Evolutionary conservation across 1,140 invertebrate species (phyloP), one percentile per base, ranked within the genome.

Genomic region (Helicoverpa armigera): DNA sequence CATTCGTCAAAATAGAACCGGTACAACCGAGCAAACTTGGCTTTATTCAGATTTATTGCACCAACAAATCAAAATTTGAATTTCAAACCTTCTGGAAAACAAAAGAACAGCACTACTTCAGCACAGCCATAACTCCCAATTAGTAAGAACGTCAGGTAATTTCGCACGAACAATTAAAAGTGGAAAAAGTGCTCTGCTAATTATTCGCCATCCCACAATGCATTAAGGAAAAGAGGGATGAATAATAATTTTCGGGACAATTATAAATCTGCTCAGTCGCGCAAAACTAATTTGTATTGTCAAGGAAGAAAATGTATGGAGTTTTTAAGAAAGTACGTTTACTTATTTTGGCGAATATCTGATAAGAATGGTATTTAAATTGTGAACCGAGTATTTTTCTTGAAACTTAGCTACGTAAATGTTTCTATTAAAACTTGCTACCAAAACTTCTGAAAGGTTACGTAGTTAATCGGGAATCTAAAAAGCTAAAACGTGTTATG

Each of bases 161-260:
- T 83, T 80, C 63, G 58, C 73, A 73, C 67, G 74, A 75, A 77
- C 83, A 84, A 84, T 84, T 82, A 84, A 78, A 81, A 82, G 67
- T 61, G 51, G n/a, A 82, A 81, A 81, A 72, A 80, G 70, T 63
- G 43, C 51, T 63, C 11, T 18, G 77, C 73, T 72, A 84, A 84
- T 84, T 84, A 82, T 75, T 80, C 83, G 65, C 79, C 83, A 84
- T 84, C 75, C 61, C 61, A 60, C 60, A 77, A 77, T 77, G 75
- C 75, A 77, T 77, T 77, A 77, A 85, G 81, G 63, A 65, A 79
- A 84, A 84, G 67, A 78, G 80, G 65, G 78, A 85, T 75, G 78
- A 82, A 85, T 82, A 81, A 84, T 81, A 70, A 70, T 82, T 85
- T 80, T 85, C 43, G 79, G 51, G 77, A 54, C 77, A 84, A 80